Percentiles rank a stretch among this genome's conserved stretches.
phyloP scores from a whole-genome alignment of 1,140 invertebrate species.

The Lutraria rhynchaena region DNA sequence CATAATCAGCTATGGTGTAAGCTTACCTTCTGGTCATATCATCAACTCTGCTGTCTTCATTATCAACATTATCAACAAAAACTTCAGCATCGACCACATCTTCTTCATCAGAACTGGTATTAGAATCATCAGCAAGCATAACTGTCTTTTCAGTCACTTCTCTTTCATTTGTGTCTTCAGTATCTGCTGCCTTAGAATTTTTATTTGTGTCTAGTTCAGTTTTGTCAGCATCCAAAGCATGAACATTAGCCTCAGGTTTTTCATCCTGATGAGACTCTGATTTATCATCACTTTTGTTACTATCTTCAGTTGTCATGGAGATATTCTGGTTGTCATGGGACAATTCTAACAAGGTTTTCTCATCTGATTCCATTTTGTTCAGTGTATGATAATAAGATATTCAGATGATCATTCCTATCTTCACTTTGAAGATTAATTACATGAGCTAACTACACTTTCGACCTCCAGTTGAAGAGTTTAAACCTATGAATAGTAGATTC shows the following conservation, averaged over 20 bases:
- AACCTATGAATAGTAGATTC: too few species aligned
- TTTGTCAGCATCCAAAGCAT: too few species aligned
- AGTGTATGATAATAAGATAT: too few species aligned
- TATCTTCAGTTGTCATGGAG: slow-evolving; percentile 12
- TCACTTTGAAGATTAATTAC: too few species aligned
- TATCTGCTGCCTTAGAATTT: background rate
- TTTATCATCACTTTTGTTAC: background rate
- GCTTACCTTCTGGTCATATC: slow-evolving; percentile 41
- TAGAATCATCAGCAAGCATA: slow-evolving; percentile 6
- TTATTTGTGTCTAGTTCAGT: slow-evolving; percentile 8
- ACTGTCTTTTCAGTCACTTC: slow-evolving; percentile 14
- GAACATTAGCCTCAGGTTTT: background rate
- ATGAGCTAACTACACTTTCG: too few species aligned
- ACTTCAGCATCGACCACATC: background rate
- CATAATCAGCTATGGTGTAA: too few species aligned
- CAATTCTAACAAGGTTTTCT: slow-evolving; percentile 9
- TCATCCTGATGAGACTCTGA: background rate
- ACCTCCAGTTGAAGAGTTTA: too few species aligned
- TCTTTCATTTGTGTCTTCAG: slow-evolving; percentile 8
- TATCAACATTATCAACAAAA: background rate
- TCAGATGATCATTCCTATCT: too few species aligned
- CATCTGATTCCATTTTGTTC: slow-evolving; percentile 7
- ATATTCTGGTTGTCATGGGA: background rate
- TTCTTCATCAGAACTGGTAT: background rate
- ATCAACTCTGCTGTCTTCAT: slow-evolving; percentile 24